Evolutionary conservation across 1,140 invertebrate genomes (phyloP).

Genomic region (Magallana angulata): DNA sequence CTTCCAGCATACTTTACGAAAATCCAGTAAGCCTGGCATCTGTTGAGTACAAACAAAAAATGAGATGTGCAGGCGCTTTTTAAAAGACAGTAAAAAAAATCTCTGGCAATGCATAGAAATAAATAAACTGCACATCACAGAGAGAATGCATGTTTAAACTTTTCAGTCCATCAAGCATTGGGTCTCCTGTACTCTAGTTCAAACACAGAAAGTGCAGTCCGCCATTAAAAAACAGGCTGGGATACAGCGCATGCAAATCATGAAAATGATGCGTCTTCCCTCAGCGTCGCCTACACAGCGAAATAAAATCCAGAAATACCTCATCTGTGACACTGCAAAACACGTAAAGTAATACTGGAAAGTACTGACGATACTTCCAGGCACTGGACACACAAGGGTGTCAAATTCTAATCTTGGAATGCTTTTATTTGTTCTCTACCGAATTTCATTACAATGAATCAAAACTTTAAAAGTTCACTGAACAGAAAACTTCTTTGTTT

Average conservation of each 20-base stretch:
- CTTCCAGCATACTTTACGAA: too few species aligned
- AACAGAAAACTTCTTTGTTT: too few species aligned
- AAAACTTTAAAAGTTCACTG: too few species aligned
- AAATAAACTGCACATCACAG: background rate
- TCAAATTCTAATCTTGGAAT: background rate
- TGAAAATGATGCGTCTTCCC: background rate
- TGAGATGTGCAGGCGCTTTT: too few species aligned
- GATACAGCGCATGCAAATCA: background rate
- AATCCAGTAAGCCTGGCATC: too few species aligned
- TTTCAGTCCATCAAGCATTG: background rate
- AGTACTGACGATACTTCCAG: background rate
- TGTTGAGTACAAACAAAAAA: too few species aligned
- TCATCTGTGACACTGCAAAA: conserved; percentile 14
- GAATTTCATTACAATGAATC: background rate
- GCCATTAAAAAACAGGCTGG: background rate
- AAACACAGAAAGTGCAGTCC: conserved; percentile 15
- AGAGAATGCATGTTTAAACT: background rate
- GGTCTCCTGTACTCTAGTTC: conserved; percentile 5
- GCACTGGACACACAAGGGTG: background rate
- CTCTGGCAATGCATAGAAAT: background rate
- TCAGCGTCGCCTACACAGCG: background rate
- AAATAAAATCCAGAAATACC: conserved; percentile 31
- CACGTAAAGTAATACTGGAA: background rate
- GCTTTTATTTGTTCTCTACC: background rate
- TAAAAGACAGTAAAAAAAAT: too few species aligned